A percentile compares a stretch with the other conserved stretches of the same genome.
Conservation (phyloP, 2,113 vertebrate genomes). For the Hippocampus zosterae region DNA sequence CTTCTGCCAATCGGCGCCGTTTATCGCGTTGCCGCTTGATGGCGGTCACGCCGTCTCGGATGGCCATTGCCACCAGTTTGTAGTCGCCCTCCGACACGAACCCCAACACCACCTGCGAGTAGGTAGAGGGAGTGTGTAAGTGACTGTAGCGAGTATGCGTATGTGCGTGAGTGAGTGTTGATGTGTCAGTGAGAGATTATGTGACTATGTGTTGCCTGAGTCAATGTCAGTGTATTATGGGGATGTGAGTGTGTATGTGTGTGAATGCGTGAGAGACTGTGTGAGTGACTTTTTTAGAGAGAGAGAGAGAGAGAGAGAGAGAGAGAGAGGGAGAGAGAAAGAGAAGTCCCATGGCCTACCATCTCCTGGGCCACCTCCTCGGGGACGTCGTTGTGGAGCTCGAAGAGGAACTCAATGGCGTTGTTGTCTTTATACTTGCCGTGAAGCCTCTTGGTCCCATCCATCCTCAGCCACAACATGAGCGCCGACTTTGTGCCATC, state of each 20-base stretch:
- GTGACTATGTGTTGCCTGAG: no score
- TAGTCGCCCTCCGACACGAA: conserved; percentile 88
- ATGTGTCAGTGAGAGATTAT: neutral
- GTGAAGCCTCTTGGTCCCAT: conserved; percentile 81
- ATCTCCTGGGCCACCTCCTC: conserved; percentile 97
- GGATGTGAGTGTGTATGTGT: neutral
- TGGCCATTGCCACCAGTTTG: conserved; percentile 85
- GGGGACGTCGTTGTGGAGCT: conserved; percentile 87
- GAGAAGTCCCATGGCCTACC: conserved; percentile 59
- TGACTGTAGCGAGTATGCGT: neutral
- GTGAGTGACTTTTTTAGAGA: no score
- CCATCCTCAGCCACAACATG: conserved; percentile 93
- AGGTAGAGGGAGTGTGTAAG: neutral
- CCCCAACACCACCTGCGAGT: conserved; percentile 81
- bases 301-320: no score
- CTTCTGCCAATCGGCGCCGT: conserved; percentile 50
- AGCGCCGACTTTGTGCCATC: conserved; percentile 71
- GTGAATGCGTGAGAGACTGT: neutral
- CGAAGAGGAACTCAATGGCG: conserved; percentile 93
- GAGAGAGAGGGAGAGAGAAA: no score
- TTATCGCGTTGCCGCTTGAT: conserved; percentile 86
- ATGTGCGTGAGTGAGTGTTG: neutral
- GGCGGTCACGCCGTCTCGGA: conserved; percentile 80
- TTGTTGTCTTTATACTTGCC: conserved; percentile 95
- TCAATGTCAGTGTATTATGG: neutral